Percentiles rank a stretch among this genome's conserved stretches.
Conservation (phyloP, 2,797 vertebrate species). For the Cheracebus regulus region DNA sequence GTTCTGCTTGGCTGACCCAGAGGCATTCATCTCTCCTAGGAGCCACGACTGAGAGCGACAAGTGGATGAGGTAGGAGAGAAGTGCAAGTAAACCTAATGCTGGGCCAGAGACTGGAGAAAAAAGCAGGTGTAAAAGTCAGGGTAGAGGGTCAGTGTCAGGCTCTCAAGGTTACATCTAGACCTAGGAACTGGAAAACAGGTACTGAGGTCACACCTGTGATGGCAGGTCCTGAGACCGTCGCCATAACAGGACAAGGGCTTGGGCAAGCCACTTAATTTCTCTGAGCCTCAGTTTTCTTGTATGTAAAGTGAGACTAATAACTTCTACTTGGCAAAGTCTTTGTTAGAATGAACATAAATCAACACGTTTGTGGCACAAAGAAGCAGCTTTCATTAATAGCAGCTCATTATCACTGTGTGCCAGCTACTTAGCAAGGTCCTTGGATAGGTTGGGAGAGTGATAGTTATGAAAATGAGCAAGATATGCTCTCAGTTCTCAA, state of each 20-base stretch:
- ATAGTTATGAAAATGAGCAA: slow-evolving; percentile 39
- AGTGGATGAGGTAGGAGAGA: neutral
- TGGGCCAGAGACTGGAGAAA: neutral
- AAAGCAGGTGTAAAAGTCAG: neutral
- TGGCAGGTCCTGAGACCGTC: neutral
- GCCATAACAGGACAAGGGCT: neutral
- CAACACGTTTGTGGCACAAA: slow-evolving; percentile 11
- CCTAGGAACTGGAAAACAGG: neutral
- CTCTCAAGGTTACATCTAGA: neutral
- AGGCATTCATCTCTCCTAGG: neutral
- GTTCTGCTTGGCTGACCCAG: neutral
- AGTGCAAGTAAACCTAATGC: neutral
- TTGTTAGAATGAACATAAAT: slow-evolving; percentile 20
- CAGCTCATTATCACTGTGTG: neutral
- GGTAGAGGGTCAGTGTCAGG: neutral
- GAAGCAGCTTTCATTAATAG: slow-evolving; percentile 9
- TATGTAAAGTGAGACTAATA: neutral
- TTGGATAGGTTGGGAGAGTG: neutral
- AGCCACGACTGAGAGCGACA: neutral
- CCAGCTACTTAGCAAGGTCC: neutral
- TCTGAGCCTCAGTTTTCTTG: slow-evolving; percentile 17
- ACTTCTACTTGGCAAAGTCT: neutral
- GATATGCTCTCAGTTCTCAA: slow-evolving; percentile 3
- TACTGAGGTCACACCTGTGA: neutral
- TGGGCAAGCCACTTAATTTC: neutral